Conservation (phyloP, 2,113 vertebrate genomes). For the Spea multiplicata region DNA sequence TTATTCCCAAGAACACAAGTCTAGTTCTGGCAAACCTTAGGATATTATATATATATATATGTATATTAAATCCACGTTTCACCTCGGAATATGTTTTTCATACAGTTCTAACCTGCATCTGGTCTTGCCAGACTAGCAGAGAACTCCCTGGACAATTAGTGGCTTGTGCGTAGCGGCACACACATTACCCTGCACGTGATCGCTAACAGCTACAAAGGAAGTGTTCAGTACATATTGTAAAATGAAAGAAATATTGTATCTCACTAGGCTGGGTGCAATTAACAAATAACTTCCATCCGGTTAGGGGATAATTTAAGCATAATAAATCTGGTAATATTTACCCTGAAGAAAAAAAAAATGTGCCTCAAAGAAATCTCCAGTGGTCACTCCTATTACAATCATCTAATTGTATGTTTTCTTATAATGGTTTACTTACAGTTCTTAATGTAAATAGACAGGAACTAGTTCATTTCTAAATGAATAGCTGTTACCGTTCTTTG, state of each 20-base stretch:
- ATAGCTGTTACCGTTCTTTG: background rate
- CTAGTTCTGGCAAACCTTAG: too few species aligned
- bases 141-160: slow-evolving; percentile 1
- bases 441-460: background rate
- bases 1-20: too few species aligned
- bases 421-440: background rate
- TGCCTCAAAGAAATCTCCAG: background rate
- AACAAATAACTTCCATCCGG: background rate
- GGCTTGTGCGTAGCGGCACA: background rate
- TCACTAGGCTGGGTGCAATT: background rate
- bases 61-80: background rate
- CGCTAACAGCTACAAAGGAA: background rate
- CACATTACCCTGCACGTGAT: background rate
- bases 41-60: too few species aligned
- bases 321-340: background rate
- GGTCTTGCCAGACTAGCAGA: background rate
- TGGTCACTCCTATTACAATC: background rate
- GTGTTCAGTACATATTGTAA: background rate
- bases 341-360: background rate
- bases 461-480: background rate
- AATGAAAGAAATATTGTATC: background rate
- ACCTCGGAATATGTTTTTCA: background rate
- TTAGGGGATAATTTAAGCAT: background rate
- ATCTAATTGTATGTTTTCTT: background rate
- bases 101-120: background rate